phyloP scores from a whole-genome alignment of 2,888 invertebrate genomes.

The Ecdyonurus torrentis region DNA sequence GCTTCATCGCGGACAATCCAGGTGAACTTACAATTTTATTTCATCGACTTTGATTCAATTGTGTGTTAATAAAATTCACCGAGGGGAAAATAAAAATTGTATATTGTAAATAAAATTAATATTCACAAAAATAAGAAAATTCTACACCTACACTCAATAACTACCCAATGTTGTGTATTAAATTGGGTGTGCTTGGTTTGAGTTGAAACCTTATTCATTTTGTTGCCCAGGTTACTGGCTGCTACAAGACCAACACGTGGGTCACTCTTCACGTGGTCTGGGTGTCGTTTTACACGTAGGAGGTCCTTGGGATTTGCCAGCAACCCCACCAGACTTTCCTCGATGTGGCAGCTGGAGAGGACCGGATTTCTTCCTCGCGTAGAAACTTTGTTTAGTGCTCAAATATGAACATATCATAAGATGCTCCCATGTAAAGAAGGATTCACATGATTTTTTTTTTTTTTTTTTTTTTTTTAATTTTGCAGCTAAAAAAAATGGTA shows the following conservation, averaged over 20 bases:
- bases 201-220: not conserved
- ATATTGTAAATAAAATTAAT: not conserved
- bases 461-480: no score
- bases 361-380: constrained; percentile 55
- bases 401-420: no score
- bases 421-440: no score
- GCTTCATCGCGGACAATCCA: constrained; percentile 60
- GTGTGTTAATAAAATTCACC: not conserved
- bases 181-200: not conserved
- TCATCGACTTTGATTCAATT: not conserved
- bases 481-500: no score
- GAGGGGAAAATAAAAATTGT: not conserved
- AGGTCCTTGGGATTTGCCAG: constrained; percentile 40
- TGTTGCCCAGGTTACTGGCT: constrained; percentile 65
- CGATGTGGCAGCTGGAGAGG: constrained; percentile 60
- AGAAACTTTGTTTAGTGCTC: constrained; percentile 12
- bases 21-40: no score
- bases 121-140: not conserved
- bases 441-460: no score
- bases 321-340: constrained; percentile 54
- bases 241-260: constrained; percentile 56
- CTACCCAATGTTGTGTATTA: no score
- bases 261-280: constrained; percentile 57
- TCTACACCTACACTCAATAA: no score
- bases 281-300: constrained; percentile 61